Evolutionary conservation across 2,797 vertebrate species (phyloP), one percentile per base, ranked within the genome.

Genomic region (Lycodopsis pacificus): DNA sequence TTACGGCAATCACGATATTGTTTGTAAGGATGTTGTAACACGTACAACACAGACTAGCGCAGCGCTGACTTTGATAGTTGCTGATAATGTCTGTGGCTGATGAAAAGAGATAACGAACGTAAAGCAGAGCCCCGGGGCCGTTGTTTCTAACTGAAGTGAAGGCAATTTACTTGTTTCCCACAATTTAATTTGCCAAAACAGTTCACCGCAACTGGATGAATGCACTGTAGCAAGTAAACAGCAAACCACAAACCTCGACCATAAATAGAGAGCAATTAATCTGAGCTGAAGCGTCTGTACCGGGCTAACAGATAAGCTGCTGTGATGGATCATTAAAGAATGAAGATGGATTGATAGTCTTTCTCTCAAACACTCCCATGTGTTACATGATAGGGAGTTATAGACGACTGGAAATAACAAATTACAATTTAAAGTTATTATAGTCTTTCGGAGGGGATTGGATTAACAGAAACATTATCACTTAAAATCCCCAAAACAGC

Each of bases 11-110:
- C 46, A 27, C 34, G 8, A 20, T 0, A 3, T 3, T 7, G 19
- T 49, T 19, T 44, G 42, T 44, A 15, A 2, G 5, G 42, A 44
- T 20, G 82, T 77, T 42, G 22, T 27, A 73, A 76, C 78, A 73
- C 17, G 73, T 20, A 7, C 11, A 34, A 30, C 48, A 57, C 38
- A 58, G 17, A 36, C 36, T 15, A n/a, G 67, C 65, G 49, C 4
- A 9, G 14, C 22, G 2, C 25, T 22, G 7, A 10, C 42, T 65
- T 40, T 79, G 63, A 68, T 40, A 46, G 0, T 0, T 8, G 40
- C 49, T 1, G 4, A 59, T 46, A 2, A 65, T 22, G 27, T 77
- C 27, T 76, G 69, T 36, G 51, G 40, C 34, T 2, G 11, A 73
- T 59, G 22, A 4, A 20, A n/a, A 22, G 19, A 36, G 32, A 75